Conservation (phyloP, 2,888 invertebrate genomes). For the Hedya salicella region DNA sequence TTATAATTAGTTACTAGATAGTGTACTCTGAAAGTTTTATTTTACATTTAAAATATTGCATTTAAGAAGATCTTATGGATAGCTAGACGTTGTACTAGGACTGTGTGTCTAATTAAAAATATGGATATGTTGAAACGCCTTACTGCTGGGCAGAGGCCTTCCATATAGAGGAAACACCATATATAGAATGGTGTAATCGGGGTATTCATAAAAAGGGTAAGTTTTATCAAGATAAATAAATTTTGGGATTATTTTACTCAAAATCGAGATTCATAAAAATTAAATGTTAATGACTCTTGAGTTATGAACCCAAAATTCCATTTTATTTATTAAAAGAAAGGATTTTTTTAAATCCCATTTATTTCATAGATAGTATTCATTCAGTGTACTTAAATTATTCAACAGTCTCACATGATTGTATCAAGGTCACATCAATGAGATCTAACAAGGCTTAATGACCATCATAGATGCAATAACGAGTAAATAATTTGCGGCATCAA, state of each 20-base stretch:
- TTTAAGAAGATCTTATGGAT: conserved; percentile 40
- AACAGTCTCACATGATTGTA: neutral
- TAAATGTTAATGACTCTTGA: no score
- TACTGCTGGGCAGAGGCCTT: conserved; percentile 27
- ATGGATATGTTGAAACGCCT: conserved; percentile 5
- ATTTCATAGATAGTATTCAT: neutral
- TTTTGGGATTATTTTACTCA: no score
- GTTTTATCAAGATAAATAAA: no score
- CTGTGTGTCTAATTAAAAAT: conserved; percentile 4
- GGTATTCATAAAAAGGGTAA: no score
- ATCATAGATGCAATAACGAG: conserved; percentile 2
- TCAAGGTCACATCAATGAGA: conserved; percentile 15
- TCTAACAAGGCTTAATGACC: conserved; percentile 3
- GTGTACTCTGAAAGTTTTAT: conserved; percentile 1
- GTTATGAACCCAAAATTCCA: no score
- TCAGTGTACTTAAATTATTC: conserved; percentile 14
- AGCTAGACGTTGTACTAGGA: conserved; percentile 16
- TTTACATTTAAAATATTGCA: conserved; percentile 38
- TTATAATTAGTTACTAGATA: conserved; percentile 61
- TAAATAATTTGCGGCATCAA: neutral
- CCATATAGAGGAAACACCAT: conserved; percentile 2
- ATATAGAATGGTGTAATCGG: neutral
- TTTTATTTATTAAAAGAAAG: no score
- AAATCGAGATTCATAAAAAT: no score
- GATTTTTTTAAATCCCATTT: no score